These are phyloP conservation scores for Drosophila seclusa DNA, from an alignment of 2,888 invertebrate genomes.

Conservation along the genomic window DNA sequence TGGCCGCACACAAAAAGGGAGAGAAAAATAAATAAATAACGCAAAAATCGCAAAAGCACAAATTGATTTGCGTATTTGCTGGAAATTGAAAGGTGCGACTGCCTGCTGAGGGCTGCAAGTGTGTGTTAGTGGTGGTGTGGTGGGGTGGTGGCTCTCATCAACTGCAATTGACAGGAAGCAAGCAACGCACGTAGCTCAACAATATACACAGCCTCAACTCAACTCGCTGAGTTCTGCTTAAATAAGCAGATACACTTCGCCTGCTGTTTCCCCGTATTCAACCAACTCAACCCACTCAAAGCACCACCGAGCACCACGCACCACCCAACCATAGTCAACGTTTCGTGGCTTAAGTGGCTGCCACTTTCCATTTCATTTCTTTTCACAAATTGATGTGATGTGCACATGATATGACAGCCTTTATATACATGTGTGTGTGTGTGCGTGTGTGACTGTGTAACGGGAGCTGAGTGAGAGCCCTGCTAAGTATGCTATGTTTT, in stretches of 20 bases:
- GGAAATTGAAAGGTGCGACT: slow-evolving; percentile 34
- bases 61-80: slow-evolving; percentile 65
- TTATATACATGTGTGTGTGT: neutral
- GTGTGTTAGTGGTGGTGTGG: neutral
- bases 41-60: slow-evolving; percentile 44
- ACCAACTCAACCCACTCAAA: neutral
- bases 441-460: slow-evolving; percentile 1
- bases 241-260: slow-evolving; percentile 60
- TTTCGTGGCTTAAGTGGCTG: slow-evolving; percentile 63
- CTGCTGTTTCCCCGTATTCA: neutral
- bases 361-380: slow-evolving; percentile 69
- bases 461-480: slow-evolving; percentile 19
- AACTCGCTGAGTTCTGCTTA: slow-evolving; percentile 40
- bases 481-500: slow-evolving; percentile 52
- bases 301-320: neutral
- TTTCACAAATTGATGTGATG: slow-evolving; percentile 70
- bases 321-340: slow-evolving; percentile 11
- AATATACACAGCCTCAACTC: neutral
- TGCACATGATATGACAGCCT: slow-evolving; percentile 68
- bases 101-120: neutral
- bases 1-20: slow-evolving; percentile 21
- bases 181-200: slow-evolving; percentile 50
- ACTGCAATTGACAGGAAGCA: slow-evolving; percentile 60
- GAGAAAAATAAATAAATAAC: slow-evolving; percentile 12
- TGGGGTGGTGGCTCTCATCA: slow-evolving; percentile 23